A percentile compares a stretch with the other conserved stretches of the same genome.
Evolutionary conservation across 2,888 invertebrate genomes (phyloP).

Genomic region (Graphium colonna): DNA sequence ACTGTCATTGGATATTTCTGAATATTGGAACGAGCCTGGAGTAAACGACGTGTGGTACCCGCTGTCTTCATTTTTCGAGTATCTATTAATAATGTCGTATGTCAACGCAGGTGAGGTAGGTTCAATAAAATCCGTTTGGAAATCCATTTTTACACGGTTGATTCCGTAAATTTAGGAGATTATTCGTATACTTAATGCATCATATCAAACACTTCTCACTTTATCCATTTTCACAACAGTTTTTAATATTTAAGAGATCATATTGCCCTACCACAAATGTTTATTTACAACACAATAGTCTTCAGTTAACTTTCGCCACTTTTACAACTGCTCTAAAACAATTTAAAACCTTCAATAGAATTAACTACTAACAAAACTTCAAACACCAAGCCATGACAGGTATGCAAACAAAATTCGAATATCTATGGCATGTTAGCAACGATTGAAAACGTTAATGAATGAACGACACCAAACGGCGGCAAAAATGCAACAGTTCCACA

Average conservation of each 20-base stretch:
- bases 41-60: slow-evolving; percentile 70
- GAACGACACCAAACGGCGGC: no score
- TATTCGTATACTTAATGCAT: slow-evolving; percentile 12
- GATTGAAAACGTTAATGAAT: background rate
- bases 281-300: background rate
- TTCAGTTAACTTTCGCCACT: background rate
- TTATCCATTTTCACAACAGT: slow-evolving; percentile 5
- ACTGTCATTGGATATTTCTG: slow-evolving; percentile 52
- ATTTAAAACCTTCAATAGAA: slow-evolving; percentile 1
- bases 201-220: slow-evolving; percentile 8
- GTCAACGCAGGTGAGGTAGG: slow-evolving; percentile 49
- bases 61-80: slow-evolving; percentile 65
- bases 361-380: slow-evolving; percentile 6
- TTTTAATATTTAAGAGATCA: slow-evolving; percentile 3
- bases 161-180: slow-evolving; percentile 4
- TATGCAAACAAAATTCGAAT: slow-evolving; percentile 23
- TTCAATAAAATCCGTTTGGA: slow-evolving; percentile 50
- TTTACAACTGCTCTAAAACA: slow-evolving; percentile 1
- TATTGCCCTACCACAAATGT: slow-evolving; percentile 1
- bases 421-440: slow-evolving; percentile 4
- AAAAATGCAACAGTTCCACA: background rate
- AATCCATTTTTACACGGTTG: slow-evolving; percentile 46
- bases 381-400: slow-evolving; percentile 21
- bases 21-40: slow-evolving; percentile 58
- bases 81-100: slow-evolving; percentile 43